Conservation (phyloP, 2,888 invertebrate genomes). For the Drosophila anomelani region DNA sequence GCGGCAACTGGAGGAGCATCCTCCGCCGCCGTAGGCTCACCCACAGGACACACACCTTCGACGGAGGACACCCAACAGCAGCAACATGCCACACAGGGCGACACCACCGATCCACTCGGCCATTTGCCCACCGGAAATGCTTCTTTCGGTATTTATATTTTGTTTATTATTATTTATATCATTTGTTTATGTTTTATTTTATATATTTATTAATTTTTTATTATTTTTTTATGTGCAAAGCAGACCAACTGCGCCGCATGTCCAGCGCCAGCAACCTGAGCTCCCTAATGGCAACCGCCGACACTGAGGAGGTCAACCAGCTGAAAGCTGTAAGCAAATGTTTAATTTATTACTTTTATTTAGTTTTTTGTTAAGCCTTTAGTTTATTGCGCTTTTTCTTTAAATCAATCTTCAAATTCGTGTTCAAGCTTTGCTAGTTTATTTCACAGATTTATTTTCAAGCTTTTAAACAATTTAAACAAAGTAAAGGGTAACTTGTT, state of each 20-base stretch:
- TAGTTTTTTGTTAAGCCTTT: conserved; percentile 29
- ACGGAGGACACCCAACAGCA: conserved; percentile 61
- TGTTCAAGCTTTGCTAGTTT: not conserved
- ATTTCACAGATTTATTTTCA: not conserved
- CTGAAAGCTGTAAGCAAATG: conserved; percentile 85
- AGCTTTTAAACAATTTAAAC: too few species aligned
- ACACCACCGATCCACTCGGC: conserved; percentile 77
- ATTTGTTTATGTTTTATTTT: conserved; percentile 5
- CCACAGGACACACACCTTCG: conserved; percentile 27
- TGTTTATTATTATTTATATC: conserved; percentile 36
- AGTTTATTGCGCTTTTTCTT: not conserved
- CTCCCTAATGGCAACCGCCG: conserved; percentile 65
- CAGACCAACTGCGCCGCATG: conserved; percentile 85
- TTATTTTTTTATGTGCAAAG: not conserved
- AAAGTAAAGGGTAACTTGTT: too few species aligned
- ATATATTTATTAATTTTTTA: conserved; percentile 19
- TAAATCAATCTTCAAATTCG: not conserved
- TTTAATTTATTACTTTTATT: conserved; percentile 21
- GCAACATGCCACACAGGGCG: conserved; percentile 39
- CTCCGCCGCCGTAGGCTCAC: conserved; percentile 16
- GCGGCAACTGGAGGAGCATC: conserved; percentile 34
- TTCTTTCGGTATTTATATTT: conserved; percentile 82
- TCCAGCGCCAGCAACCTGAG: conserved; percentile 71
- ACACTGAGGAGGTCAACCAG: conserved; percentile 84
- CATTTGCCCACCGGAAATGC: conserved; percentile 81